A percentile compares a stretch with the other conserved stretches of the same genome.
Conservation (phyloP, 2,797 vertebrate genomes). For the Scyliorhinus canicula region DNA sequence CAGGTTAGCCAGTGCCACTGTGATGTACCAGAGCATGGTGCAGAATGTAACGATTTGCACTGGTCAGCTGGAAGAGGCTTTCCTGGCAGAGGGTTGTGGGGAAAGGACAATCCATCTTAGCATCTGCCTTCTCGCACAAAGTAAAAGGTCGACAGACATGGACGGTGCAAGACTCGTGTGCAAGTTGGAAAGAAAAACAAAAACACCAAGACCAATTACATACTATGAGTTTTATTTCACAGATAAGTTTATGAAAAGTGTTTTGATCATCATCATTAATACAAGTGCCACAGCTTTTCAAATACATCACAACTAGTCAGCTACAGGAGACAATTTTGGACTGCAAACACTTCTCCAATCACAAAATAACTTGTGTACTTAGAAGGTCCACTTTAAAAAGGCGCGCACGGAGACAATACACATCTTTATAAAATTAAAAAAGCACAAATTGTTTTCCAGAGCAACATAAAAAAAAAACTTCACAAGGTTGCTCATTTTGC, state of each 20-base stretch:
- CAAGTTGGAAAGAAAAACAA: not conserved
- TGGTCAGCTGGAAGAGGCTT: not conserved
- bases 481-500: not conserved
- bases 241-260: slow-evolving; percentile 36
- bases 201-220: not conserved
- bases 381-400: not conserved
- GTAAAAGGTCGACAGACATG: not conserved
- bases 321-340: slow-evolving; percentile 29
- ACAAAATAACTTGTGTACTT: slow-evolving; percentile 34
- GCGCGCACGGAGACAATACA: not conserved
- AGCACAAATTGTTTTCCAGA: slow-evolving; percentile 8
- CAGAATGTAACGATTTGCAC: not conserved
- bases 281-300: slow-evolving; percentile 37
- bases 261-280: slow-evolving; percentile 26
- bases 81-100: not conserved
- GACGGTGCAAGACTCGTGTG: not conserved
- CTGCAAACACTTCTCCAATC: slow-evolving; percentile 35
- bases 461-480: slow-evolving; percentile 18
- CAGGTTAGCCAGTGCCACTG: not conserved
- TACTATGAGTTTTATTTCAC: slow-evolving; percentile 7
- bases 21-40: not conserved
- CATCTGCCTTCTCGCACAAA: not conserved
- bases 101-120: not conserved
- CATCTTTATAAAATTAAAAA: slow-evolving; percentile 25
- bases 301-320: slow-evolving; percentile 29